These are phyloP conservation scores for Tetramorium alpestre DNA, from an alignment of 1,140 invertebrate species.

Conservation along the genomic window DNA sequence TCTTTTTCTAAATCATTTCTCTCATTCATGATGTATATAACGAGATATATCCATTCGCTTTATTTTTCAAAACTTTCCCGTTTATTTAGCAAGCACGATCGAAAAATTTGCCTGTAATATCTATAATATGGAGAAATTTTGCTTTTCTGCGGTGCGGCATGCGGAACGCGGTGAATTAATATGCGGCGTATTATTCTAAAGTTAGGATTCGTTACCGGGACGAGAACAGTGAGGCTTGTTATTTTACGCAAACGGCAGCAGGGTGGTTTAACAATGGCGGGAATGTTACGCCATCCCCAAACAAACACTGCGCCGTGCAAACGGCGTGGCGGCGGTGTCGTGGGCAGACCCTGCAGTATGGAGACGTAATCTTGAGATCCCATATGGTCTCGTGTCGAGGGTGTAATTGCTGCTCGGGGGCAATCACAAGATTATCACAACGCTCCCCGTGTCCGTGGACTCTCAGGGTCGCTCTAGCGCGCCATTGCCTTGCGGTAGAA, in stretches of 20 bases:
- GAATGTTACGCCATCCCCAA: conserved; percentile 28
- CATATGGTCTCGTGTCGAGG: conserved; percentile 58
- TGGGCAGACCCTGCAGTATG: not conserved
- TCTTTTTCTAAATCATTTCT: not conserved
- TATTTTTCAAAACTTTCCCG: not conserved
- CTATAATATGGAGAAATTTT: not conserved
- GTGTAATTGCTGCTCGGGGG: conserved; percentile 69
- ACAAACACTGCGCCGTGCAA: conserved; percentile 20
- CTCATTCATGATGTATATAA: not conserved
- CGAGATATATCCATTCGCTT: conserved; percentile 5
- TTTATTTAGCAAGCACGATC: not conserved
- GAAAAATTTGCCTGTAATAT: not conserved
- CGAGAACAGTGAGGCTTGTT: conserved; percentile 7
- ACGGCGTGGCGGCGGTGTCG: not conserved
- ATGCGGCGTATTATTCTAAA: conserved; percentile 23
- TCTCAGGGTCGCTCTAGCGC: conserved; percentile 56
- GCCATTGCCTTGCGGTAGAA: conserved; percentile 52
- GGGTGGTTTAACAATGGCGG: conserved; percentile 3
- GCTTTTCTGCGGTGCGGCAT: not conserved
- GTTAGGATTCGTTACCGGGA: conserved; percentile 15
- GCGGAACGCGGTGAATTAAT: not conserved
- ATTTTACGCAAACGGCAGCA: conserved; percentile 42
- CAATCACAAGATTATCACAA: conserved; percentile 75
- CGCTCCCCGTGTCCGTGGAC: conserved; percentile 60
- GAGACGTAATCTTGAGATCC: conserved; percentile 69